Percentiles rank a stretch among this genome's conserved stretches.
phyloP scores from a whole-genome alignment of 1,140 invertebrate genomes.

The Drosophila auraria region DNA sequence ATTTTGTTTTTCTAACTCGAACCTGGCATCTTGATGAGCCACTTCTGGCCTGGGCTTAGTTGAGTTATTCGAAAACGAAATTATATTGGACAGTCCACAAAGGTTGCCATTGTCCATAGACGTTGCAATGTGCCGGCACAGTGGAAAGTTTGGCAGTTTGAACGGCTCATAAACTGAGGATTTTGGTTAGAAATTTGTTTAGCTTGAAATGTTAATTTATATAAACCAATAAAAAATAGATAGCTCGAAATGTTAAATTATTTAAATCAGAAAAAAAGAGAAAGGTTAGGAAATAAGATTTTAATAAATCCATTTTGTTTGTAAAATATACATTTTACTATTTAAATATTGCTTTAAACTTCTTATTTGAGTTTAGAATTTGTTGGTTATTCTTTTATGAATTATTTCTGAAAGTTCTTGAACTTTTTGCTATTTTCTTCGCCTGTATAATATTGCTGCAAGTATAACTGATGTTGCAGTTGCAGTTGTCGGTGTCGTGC shows the following conservation, averaged over 20 bases:
- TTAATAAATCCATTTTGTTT: not conserved
- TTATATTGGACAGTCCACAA: conserved; percentile 69
- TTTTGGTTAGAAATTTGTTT: not conserved
- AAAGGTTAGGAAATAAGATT: not conserved
- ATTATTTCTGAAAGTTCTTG: not conserved
- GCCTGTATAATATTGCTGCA: not conserved
- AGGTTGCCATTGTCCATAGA: conserved; percentile 13
- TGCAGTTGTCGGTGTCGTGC: conserved; percentile 55
- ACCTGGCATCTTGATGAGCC: conserved; percentile 73
- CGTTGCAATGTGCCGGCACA: conserved; percentile 22
- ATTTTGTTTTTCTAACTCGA: conserved; percentile 78
- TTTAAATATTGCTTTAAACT: too few species aligned
- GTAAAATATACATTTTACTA: not conserved
- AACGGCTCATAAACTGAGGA: too few species aligned
- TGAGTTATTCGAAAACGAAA: conserved; percentile 75
- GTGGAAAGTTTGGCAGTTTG: not conserved
- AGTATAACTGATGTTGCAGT: conserved; percentile 14
- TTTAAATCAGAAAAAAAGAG: not conserved
- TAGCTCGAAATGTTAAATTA: not conserved
- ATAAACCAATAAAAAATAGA: not conserved
- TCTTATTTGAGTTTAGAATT: not conserved
- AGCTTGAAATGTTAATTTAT: not conserved
- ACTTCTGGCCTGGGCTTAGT: conserved; percentile 62
- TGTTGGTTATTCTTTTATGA: too few species aligned
- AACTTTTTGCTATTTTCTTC: not conserved